Conservation (phyloP, 2,113 vertebrate species). For the Oryzias celebensis region DNA sequence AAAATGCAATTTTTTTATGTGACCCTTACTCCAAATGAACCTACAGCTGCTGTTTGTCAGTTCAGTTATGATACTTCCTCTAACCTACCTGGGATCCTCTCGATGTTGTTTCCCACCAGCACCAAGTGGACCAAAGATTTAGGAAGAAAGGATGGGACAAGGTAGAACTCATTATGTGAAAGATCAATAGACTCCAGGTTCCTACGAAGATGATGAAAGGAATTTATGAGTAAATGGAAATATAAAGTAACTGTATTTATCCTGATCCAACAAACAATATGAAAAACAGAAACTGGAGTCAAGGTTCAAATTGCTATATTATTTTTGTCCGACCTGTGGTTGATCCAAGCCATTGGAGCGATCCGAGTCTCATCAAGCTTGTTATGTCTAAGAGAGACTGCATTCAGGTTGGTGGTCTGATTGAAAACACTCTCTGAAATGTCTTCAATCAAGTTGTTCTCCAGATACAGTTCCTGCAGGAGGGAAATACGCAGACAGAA, state of each 20-base stretch:
- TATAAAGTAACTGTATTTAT: neutral
- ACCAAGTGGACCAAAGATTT: slow-evolving; percentile 90
- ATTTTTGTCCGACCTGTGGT: slow-evolving; percentile 83
- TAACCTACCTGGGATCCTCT: slow-evolving; percentile 84
- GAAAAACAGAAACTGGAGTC: no score
- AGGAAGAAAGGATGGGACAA: slow-evolving; percentile 94
- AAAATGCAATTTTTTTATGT: no score
- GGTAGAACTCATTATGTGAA: slow-evolving; percentile 90
- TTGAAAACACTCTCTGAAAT: slow-evolving; percentile 91
- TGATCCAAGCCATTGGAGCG: slow-evolving; percentile 91
- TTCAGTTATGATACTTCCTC: no score
- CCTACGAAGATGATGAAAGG: slow-evolving; percentile 62
- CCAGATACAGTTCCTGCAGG: slow-evolving; percentile 89
- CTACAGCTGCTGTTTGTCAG: no score
- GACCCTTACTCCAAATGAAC: no score
- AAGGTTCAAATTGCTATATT: no score
- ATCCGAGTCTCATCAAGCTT: slow-evolving; percentile 91
- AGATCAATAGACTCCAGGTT: slow-evolving; percentile 94
- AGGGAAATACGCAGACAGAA: neutral
- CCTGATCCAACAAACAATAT: no score
- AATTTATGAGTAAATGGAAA: neutral
- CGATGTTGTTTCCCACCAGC: slow-evolving; percentile 91
- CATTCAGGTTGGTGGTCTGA: slow-evolving; percentile 84
- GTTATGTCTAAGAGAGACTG: slow-evolving; percentile 88
- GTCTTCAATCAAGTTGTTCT: slow-evolving; percentile 95